Evolutionary conservation across 2,888 invertebrate species (phyloP), one percentile per base, ranked within the genome.

Genomic region (Ctena decussata): DNA sequence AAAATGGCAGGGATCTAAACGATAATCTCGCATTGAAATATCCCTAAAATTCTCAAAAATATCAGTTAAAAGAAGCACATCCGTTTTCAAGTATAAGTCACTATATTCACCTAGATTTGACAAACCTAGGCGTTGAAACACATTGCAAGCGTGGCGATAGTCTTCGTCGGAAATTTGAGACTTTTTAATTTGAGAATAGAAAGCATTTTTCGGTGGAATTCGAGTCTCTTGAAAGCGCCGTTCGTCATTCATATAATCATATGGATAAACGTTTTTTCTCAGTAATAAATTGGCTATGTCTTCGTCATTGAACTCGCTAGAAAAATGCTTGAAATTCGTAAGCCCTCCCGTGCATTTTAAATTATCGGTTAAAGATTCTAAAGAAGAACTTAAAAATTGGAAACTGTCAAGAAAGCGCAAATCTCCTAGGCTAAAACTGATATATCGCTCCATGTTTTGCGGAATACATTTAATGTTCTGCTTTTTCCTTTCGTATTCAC

Each of bases 41-140:
- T 90, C 75, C 81, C 93, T 87, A 84, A 94, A 95, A 41, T 87
- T 91, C 81, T 95, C 93, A 90, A 95, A 94, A 37, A 95, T 89
- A 90, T 95, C 93, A 24, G 92, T 90, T 37, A 94, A 85, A 27
- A 93, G 84, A n/a, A 94, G 81, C 8, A 93, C 91, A 87, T 77
- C 44, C 37, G 71, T 69, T 44, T 46, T 46, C 35, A 77, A 21
- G 39, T 71, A 77, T 0, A 77, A 24, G n/a, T 71, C 77, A 44
- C 41, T n/a, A 41, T 77, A 70, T 3, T 77, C 77, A 0, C 77
- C 70, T 0, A 70, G 21, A 5, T 0, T 70, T 41, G 41, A 41
- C 1, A 32, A 27, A 1, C 24, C 2, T 12, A 39, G 39, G 11
- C 21, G 69, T 32, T 70, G 11, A 44, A 69, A 93, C 11, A 93